Conservation (phyloP, 2,113 vertebrate genomes). For the Engystomops pustulosus region DNA sequence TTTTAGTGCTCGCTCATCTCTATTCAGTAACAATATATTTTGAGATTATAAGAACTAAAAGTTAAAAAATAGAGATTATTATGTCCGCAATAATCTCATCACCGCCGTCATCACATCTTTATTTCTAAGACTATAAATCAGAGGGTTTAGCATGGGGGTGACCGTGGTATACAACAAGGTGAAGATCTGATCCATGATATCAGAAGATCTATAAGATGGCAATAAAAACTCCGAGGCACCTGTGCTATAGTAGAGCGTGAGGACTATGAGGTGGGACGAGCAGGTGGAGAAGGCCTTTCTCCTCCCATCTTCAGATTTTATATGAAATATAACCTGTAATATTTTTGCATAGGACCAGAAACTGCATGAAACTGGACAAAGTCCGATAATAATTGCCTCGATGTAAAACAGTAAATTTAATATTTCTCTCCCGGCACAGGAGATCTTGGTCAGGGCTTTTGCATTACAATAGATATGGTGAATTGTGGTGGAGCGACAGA, state of each 20-base stretch:
- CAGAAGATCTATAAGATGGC: not conserved
- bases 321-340: not conserved
- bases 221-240: not conserved
- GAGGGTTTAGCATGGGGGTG: not conserved
- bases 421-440: not conserved
- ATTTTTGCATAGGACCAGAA: not conserved
- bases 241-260: not conserved
- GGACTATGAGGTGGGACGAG: not conserved
- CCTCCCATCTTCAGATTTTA: not conserved
- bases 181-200: not conserved
- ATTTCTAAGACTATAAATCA: conserved; percentile 8
- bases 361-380: conserved; percentile 21
- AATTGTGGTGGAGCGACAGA: conserved; percentile 15
- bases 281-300: not conserved
- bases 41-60: no score
- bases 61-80: no score
- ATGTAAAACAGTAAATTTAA: conserved; percentile 14
- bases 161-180: not conserved
- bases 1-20: no score
- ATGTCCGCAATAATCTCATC: not conserved
- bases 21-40: no score
- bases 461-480: conserved; percentile 31
- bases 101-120: not conserved
- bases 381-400: not conserved
- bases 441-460: conserved; percentile 22